Evolutionary conservation across 2,113 vertebrate genomes (phyloP), one percentile per base, ranked within the genome.

Genomic region (Tricholaema leucomelas): DNA sequence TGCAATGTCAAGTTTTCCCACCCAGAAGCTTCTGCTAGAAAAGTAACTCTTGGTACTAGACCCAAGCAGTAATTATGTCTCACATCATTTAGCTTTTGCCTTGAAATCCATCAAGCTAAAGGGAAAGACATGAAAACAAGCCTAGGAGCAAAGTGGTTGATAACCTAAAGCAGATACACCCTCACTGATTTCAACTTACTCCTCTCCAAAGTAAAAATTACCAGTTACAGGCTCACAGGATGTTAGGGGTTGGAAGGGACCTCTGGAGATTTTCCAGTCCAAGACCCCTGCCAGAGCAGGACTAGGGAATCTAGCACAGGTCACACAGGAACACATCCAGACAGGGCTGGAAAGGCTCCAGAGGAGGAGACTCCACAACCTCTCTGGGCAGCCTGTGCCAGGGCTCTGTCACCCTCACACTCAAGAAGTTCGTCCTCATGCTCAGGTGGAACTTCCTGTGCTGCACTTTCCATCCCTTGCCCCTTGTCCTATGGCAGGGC

Each of bases 1-100:
- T 1, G 0, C 69, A 93, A 33, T 64, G 60, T 67, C 76, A 75
- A 23, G 67, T 88, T 96, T 84, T 95, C 69, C 80, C 59, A 90
- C 89, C 80, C 88, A 88, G 75, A 93, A 81, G 35, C 87, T 90
- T 95, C 88, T 12, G 8, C 60, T 79, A 64, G 52, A 87, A 93
- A 92, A 85, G 63, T 77, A 85, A 69, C 55, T 81, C 0, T 0
- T 82, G 84, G 76, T 70, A 63, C 35, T 36, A 33, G 56, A 93
- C 70, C 46, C 46, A 82, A 95, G 75, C 0, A 0, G 33, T 59
- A 70, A 87, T 87, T 94, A 24, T 40, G 66, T 82, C 66, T 36
- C 24, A 55, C 5, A 36, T 61, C 44, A 94, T 73, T 28, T 91
- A 31, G 52, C 67, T 58, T 74, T 94, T 86, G 52, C 48, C 33